These are phyloP conservation scores for Ardeotis arabs DNA, from an alignment of 2,113 vertebrate genomes.

Conservation along the genomic window DNA sequence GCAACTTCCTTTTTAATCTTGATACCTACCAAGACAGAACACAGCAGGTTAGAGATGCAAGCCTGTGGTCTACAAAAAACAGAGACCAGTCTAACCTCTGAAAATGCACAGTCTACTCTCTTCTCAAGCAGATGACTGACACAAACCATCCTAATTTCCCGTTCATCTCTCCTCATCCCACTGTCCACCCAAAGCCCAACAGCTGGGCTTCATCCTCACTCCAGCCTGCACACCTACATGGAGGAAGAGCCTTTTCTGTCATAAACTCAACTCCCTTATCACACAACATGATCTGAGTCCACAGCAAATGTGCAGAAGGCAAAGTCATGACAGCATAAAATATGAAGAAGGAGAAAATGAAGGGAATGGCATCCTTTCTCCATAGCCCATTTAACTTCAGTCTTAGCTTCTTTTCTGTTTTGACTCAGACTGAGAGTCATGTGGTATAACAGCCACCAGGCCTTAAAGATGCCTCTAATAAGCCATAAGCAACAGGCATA, in stretches of 20 bases:
- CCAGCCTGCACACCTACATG: not conserved
- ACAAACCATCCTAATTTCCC: not conserved
- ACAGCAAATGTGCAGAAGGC: not conserved
- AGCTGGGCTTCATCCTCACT: not conserved
- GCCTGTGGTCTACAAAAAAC: not conserved
- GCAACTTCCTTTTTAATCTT: slow-evolving; percentile 59
- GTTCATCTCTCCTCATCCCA: not conserved
- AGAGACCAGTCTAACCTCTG: not conserved
- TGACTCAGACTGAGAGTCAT: not conserved
- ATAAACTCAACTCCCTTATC: not conserved
- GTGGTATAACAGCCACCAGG: not conserved
- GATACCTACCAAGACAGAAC: slow-evolving; percentile 32
- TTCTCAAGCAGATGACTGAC: not conserved
- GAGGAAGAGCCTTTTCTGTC: not conserved
- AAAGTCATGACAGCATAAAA: not conserved
- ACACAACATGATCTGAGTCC: not conserved
- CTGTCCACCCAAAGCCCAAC: not conserved
- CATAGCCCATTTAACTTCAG: not conserved
- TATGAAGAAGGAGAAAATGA: not conserved
- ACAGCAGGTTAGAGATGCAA: not conserved
- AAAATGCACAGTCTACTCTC: not conserved
- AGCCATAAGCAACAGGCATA: not conserved
- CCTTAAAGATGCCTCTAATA: not conserved
- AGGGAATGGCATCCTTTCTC: not conserved
- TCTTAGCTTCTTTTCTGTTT: not conserved